Base-by-base conservation (phyloP, 2,797 vertebrate species). In the Trachurus trachurus region DNA sequence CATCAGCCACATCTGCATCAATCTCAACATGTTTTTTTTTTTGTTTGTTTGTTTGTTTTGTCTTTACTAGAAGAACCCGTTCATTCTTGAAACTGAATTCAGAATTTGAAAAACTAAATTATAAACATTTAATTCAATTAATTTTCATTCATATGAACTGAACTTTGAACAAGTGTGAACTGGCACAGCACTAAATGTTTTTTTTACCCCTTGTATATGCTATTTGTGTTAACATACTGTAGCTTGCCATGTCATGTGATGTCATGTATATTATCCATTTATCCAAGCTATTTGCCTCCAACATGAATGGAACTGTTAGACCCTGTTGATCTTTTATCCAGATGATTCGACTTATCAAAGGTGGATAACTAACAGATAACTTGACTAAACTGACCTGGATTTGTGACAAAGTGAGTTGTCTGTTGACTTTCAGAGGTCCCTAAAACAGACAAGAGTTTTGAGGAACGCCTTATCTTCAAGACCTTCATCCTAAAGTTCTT, bases 401-500 rank as follows among this genome's bases (percentile, higher is more conserved):
- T 44, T 49, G 47, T n/a, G 47, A 49, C 15, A 16, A 45, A n/a
- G 3, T 2, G 15, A 40, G 26, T 5, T 16, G 0, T 71, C 1
- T 76, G 1, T 69, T 78, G 76, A 45, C 22, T 89, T 91, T 74
- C 88, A 99, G 98, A 99, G 96, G 97, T 98, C 64, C 98, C 98
- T 22, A 99, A 99, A 95, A 99, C 98, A 0, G 98, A 99, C 93
- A 97, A 98, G 93, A 99, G 94, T 84, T 99, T 99, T 0, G 98
- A 99, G 87, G 98, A 99, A 69, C 84, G 97, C 59, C 93, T 99
- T 44, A 99, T 98, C 83, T 99, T 99, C 93, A 99, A 99, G 93
- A 98, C 98, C 16, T 99, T 99, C 84, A 97, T 99, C 81, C 95
- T 99, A 45, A 99, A 99, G 91, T 99, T 99, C 53, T 96, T 98